Conservation (phyloP, 2,888 invertebrate genomes). For the Timema podura region DNA sequence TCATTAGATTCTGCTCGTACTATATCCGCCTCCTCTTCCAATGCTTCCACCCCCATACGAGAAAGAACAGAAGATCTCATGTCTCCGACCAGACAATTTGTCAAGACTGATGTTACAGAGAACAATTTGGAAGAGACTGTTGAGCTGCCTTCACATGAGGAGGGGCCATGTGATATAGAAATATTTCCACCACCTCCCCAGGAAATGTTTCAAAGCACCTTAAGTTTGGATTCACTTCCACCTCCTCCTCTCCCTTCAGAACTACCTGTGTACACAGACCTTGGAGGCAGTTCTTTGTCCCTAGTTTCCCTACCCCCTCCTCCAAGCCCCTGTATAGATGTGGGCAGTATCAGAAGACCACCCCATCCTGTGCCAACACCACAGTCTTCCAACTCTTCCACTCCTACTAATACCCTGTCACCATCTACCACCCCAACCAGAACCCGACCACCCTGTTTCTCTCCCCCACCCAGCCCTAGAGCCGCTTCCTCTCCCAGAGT, state of each 20-base stretch:
- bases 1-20: conserved; percentile 20
- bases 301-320: conserved; percentile 70
- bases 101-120: conserved; percentile 19
- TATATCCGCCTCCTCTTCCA: conserved; percentile 24
- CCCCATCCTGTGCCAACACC: conserved; percentile 28
- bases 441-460: conserved; percentile 39
- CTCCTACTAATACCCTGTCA: conserved; percentile 42
- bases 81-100: conserved; percentile 19
- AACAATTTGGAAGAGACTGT: conserved; percentile 14
- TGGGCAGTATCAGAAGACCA: conserved; percentile 27
- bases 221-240: conserved; percentile 75
- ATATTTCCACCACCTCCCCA: conserved; percentile 63
- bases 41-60: conserved; percentile 27
- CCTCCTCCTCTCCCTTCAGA: conserved; percentile 68
- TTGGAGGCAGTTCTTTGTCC: conserved; percentile 67
- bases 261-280: conserved; percentile 51
- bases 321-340: conserved; percentile 44
- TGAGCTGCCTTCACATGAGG: conserved; percentile 17
- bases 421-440: conserved; percentile 42
- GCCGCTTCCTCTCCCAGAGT: conserved; percentile 27
- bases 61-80: conserved; percentile 22
- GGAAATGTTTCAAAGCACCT: conserved; percentile 70
- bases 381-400: conserved; percentile 22
- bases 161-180: conserved; percentile 28
- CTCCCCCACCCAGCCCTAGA: conserved; percentile 40